A percentile compares a stretch with the other conserved stretches of the same genome.
These are phyloP conservation scores for Nebria salina DNA, from an alignment of 2,888 invertebrate species.

Conservation along the genomic window DNA sequence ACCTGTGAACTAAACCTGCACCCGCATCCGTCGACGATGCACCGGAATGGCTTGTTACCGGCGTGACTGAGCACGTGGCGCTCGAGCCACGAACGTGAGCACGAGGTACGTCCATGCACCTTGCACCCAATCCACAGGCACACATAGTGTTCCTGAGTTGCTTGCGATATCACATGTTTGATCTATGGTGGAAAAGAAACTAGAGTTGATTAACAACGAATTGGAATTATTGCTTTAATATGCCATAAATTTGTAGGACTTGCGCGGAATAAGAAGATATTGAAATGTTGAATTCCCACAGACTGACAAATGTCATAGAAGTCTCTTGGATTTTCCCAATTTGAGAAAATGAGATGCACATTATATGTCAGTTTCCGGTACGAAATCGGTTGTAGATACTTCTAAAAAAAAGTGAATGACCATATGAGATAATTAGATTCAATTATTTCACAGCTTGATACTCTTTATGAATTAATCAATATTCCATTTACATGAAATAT, in stretches of 20 bases:
- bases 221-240: not conserved
- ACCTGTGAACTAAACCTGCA: slow-evolving; percentile 88
- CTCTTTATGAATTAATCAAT: no score
- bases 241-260: no score
- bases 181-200: slow-evolving; percentile 65
- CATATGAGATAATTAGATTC: no score
- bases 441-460: no score
- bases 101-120: slow-evolving; percentile 91
- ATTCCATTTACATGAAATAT: not conserved
- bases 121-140: slow-evolving; percentile 96
- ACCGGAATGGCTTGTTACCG: slow-evolving; percentile 91
- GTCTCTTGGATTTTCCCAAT: no score
- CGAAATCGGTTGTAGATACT: no score
- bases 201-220: not conserved
- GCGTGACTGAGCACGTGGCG: slow-evolving; percentile 92
- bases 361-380: no score
- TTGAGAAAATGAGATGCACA: no score
- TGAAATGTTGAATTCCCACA: no score
- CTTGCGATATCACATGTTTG: slow-evolving; percentile 87
- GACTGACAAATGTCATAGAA: no score
- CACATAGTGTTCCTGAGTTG: slow-evolving; percentile 83
- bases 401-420: no score
- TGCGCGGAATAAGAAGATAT: no score
- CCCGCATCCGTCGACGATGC: slow-evolving; percentile 95
- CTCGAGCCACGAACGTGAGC: slow-evolving; percentile 93